A percentile compares a stretch with the other conserved stretches of the same genome.
Conservation (phyloP, 2,888 invertebrate species). For the Leucophenga maculata region DNA sequence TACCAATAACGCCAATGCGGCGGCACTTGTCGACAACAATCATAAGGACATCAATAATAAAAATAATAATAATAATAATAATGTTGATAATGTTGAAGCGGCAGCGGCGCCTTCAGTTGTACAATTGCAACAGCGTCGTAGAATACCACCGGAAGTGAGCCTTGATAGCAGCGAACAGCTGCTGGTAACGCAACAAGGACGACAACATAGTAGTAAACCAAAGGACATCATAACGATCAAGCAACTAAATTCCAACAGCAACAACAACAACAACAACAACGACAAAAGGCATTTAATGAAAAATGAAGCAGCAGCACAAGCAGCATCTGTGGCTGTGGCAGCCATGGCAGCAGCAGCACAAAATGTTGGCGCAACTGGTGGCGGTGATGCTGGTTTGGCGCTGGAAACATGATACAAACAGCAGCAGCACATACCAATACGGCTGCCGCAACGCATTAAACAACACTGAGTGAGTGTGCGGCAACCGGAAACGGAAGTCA, state of each 20-base stretch:
- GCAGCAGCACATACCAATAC: slow-evolving; percentile 54
- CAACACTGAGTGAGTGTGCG: slow-evolving; percentile 46
- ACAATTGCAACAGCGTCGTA: slow-evolving; percentile 31
- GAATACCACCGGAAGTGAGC: slow-evolving; percentile 19
- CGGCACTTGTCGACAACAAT: slow-evolving; percentile 31
- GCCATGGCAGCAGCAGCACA: slow-evolving; percentile 4
- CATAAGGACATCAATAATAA: slow-evolving; percentile 33
- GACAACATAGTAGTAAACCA: slow-evolving; percentile 41
- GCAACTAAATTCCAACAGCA: slow-evolving; percentile 53
- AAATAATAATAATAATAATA: slow-evolving; percentile 35
- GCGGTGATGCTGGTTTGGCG: slow-evolving; percentile 13
- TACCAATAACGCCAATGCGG: slow-evolving; percentile 44
- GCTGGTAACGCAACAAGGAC: slow-evolving; percentile 36
- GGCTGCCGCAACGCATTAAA: slow-evolving; percentile 49
- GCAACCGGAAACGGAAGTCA: slow-evolving; percentile 19
- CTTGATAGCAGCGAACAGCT: slow-evolving; percentile 33
- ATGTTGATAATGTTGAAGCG: slow-evolving; percentile 19
- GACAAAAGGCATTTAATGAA: slow-evolving; percentile 26
- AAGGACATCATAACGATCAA: slow-evolving; percentile 66
- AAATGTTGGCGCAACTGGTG: slow-evolving; percentile 27
- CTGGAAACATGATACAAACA: slow-evolving; percentile 58
- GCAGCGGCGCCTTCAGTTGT: slow-evolving; percentile 5
- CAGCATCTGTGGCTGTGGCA: too few relatives aligned
- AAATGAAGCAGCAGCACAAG: too few relatives aligned
- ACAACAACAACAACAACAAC: slow-evolving; percentile 35